Evolutionary conservation across 2,797 vertebrate species (phyloP).

Genomic region (Myotis findleyi): DNA sequence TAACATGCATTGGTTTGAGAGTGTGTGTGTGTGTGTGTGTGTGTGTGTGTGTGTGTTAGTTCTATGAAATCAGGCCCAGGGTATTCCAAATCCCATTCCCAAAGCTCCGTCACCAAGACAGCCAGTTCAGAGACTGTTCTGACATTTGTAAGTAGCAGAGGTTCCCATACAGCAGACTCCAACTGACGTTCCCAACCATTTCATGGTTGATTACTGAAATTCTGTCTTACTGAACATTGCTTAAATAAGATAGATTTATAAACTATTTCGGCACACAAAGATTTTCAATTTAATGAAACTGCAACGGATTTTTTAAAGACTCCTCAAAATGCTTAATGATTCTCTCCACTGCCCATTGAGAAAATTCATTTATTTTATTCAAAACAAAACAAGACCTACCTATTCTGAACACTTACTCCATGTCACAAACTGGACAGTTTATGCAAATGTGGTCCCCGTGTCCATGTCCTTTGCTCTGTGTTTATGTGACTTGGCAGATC

Average conservation of each 20-base stretch:
- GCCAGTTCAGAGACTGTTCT: background rate
- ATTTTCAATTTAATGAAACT: background rate
- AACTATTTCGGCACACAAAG: background rate
- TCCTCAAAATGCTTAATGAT: background rate
- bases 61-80: background rate
- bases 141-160: background rate
- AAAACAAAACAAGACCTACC: background rate
- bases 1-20: background rate
- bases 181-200: background rate
- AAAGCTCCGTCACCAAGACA: background rate
- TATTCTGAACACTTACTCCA: background rate
- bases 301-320: background rate
- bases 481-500: background rate
- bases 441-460: background rate
- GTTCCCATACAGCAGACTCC: background rate
- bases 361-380: background rate
- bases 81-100: background rate
- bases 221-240: background rate
- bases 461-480: rapidly evolving
- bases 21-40: background rate
- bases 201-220: background rate
- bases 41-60: background rate
- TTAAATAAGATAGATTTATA: background rate
- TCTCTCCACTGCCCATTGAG: background rate
- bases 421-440: too few relatives aligned